Evolutionary conservation across 2,888 invertebrate species (phyloP).

Genomic region (Boloria euphrosyne): DNA sequence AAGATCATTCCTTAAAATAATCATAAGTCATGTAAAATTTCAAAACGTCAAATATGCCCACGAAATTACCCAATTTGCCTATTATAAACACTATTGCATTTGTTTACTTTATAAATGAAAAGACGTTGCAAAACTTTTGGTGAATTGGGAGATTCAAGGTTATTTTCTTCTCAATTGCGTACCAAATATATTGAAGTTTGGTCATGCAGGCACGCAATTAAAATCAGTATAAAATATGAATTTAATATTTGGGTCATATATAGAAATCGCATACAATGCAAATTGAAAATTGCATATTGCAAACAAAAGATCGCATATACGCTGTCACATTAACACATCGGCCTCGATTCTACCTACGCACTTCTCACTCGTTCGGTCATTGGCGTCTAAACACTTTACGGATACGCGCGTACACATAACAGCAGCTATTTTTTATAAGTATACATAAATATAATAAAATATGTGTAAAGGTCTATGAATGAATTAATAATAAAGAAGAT

Average conservation of each 20-base stretch:
- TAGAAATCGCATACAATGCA: slow-evolving; percentile 59
- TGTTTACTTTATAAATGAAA: slow-evolving; percentile 18
- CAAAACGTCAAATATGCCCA: slow-evolving; percentile 2
- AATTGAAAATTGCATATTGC: slow-evolving; percentile 65
- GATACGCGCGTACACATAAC: slow-evolving; percentile 39
- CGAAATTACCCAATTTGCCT: slow-evolving; percentile 1
- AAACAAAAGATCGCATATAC: slow-evolving; percentile 58
- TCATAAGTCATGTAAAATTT: neutral
- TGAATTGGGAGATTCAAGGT: slow-evolving; percentile 9
- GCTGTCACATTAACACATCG: slow-evolving; percentile 58
- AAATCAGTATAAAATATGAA: slow-evolving; percentile 16
- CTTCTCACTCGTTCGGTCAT: slow-evolving; percentile 62
- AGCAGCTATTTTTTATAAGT: slow-evolving; percentile 37
- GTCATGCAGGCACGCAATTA: neutral
- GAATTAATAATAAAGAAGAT: slow-evolving; percentile 45
- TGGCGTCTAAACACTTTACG: slow-evolving; percentile 53
- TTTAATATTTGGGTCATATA: slow-evolving; percentile 32
- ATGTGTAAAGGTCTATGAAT: slow-evolving; percentile 41
- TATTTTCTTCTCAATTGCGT: slow-evolving; percentile 3
- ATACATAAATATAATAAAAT: slow-evolving; percentile 31
- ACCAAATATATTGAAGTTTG: neutral
- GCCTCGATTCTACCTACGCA: slow-evolving; percentile 70
- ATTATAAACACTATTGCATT: slow-evolving; percentile 8
- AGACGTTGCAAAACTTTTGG: slow-evolving; percentile 18
- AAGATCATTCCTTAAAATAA: neutral